Evolutionary conservation across 2,888 invertebrate genomes (phyloP).

Genomic region (Drosophila nr. medialis): DNA sequence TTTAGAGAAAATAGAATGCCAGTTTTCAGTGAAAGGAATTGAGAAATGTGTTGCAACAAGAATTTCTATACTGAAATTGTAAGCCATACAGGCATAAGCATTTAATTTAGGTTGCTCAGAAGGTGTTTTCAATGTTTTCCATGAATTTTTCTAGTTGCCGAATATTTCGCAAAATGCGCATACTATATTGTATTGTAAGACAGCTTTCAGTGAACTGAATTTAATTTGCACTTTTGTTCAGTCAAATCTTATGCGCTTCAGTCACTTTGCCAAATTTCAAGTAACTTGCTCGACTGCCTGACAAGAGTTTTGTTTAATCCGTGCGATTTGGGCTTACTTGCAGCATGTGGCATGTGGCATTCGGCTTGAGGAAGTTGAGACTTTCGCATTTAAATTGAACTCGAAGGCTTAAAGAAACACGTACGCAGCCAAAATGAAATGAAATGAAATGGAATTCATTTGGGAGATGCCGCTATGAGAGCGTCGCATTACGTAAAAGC

Average conservation of each 20-base stretch:
- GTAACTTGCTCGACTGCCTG: slow-evolving; percentile 12
- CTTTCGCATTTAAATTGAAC: slow-evolving; percentile 61
- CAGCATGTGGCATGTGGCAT: slow-evolving; percentile 42
- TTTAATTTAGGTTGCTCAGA: neutral
- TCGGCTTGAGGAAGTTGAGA: slow-evolving; percentile 49
- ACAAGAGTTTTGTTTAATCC: slow-evolving; percentile 45
- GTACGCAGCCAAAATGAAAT: slow-evolving; percentile 35
- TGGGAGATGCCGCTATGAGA: slow-evolving; percentile 61
- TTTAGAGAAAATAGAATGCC: neutral
- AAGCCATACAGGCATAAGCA: neutral
- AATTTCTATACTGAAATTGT: neutral
- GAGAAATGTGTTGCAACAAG: neutral
- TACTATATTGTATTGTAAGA: neutral
- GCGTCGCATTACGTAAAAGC: slow-evolving; percentile 74
- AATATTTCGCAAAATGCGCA: neutral
- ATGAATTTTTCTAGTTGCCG: neutral
- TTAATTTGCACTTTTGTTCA: slow-evolving; percentile 2
- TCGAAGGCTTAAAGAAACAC: slow-evolving; percentile 64
- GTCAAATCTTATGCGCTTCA: slow-evolving; percentile 1
- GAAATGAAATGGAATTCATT: slow-evolving; percentile 68
- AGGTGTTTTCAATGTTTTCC: neutral
- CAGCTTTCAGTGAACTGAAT: neutral
- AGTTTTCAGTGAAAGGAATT: neutral
- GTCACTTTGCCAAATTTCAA: slow-evolving; percentile 1
- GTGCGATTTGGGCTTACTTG: slow-evolving; percentile 32